A percentile compares a stretch with the other conserved stretches of the same genome.
phyloP scores from a whole-genome alignment of 2,113 vertebrate genomes.

The Notarius lentiginosus region DNA sequence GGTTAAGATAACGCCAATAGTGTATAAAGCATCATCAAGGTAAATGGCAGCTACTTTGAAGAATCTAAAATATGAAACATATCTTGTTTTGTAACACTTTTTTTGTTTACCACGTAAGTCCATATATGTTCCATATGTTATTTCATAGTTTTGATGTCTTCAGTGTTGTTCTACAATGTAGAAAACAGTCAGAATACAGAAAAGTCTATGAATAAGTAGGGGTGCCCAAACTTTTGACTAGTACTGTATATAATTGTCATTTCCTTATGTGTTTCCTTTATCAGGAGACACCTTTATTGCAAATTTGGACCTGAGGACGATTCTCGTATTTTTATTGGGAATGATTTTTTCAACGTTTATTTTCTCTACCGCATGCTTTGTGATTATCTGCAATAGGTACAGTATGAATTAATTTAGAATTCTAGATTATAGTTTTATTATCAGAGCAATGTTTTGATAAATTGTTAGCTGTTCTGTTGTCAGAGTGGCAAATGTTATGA shows the following conservation, averaged over 20 bases:
- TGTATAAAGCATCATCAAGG: too few relatives aligned
- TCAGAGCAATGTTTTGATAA: background rate
- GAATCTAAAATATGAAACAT: too few relatives aligned
- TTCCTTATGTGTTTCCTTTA: background rate
- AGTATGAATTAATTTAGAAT: conserved; percentile 39
- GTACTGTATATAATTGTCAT: background rate
- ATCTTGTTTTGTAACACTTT: too few relatives aligned
- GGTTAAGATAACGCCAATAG: too few relatives aligned
- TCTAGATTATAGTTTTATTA: background rate
- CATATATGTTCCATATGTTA: too few relatives aligned
- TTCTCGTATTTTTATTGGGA: conserved; percentile 51
- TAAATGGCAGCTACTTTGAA: too few relatives aligned
- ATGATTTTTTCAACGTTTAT: conserved; percentile 37
- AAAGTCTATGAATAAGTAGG: too few relatives aligned
- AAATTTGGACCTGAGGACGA: accelerated
- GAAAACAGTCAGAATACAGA: too few relatives aligned
- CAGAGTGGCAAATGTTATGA: background rate
- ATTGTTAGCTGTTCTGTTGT: background rate
- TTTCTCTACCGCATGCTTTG: conserved; percentile 34
- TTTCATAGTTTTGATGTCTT: too few relatives aligned
- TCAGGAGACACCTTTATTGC: background rate
- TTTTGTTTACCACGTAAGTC: too few relatives aligned
- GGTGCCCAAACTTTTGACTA: too few relatives aligned
- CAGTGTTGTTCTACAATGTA: too few relatives aligned
- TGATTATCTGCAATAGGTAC: conserved; percentile 5